phyloP scores from a whole-genome alignment of 2,888 invertebrate species.

The Dysmachus trigonus region DNA sequence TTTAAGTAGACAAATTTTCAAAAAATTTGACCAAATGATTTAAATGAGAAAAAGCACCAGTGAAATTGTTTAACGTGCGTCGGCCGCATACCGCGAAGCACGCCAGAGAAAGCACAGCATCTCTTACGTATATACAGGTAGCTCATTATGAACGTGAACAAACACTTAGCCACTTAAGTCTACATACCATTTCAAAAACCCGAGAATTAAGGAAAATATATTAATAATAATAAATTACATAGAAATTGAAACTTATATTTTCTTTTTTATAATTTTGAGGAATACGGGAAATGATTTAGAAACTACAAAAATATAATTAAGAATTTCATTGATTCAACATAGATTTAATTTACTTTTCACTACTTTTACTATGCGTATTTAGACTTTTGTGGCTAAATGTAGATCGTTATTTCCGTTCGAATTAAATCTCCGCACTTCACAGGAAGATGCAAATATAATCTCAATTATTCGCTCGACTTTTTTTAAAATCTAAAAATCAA shows the following conservation, averaged over 20 bases:
- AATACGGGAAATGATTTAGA: too few species aligned
- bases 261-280: too few species aligned
- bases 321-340: too few species aligned
- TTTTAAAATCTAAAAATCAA: neutral
- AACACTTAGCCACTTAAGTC: too few species aligned
- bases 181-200: too few species aligned
- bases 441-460: neutral
- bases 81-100: neutral
- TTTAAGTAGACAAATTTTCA: constrained; percentile 2
- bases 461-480: neutral
- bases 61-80: neutral
- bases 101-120: neutral
- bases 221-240: too few species aligned
- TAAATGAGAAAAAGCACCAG: constrained; percentile 22
- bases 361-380: too few species aligned
- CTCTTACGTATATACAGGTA: constrained; percentile 11
- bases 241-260: too few species aligned
- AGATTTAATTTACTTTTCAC: too few species aligned
- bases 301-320: too few species aligned
- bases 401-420: neutral
- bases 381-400: too few species aligned
- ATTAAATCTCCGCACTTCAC: neutral
- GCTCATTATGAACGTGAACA: neutral
- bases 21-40: neutral
- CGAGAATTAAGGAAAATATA: too few species aligned